Evolutionary conservation across 1,140 invertebrate genomes (phyloP).

Genomic region (Drosophila lacteicornis): DNA sequence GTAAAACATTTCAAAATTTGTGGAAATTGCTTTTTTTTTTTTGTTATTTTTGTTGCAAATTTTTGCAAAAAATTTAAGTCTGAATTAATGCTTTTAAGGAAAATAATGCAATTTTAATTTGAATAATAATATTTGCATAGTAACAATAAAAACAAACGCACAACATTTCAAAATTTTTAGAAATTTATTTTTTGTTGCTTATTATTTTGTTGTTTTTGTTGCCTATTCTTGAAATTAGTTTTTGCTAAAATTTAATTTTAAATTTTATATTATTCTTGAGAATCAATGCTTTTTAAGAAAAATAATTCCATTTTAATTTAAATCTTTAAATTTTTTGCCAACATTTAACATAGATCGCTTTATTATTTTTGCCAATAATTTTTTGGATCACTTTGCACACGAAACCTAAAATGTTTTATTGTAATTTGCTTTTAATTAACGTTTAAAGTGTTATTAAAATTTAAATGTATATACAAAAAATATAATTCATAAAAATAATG

Average conservation of each 20-base stretch:
- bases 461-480: no score
- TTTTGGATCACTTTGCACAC: no score
- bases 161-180: neutral
- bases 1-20: neutral
- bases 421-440: no score
- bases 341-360: no score
- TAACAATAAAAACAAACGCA: neutral
- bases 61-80: neutral
- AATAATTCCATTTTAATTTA: neutral
- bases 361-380: no score
- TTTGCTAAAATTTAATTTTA: neutral
- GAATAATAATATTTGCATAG: neutral
- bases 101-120: neutral
- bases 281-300: neutral
- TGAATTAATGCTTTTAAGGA: neutral
- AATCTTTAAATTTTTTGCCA: no score
- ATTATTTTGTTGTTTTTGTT: neutral
- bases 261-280: neutral
- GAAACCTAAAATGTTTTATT: no score
- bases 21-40: neutral
- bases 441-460: no score
- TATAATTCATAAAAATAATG: no score
- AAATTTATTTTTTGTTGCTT: neutral
- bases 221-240: no score
- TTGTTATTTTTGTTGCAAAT: neutral